Evolutionary conservation across 2,113 vertebrate genomes (phyloP).

Genomic region (Serinus canaria): DNA sequence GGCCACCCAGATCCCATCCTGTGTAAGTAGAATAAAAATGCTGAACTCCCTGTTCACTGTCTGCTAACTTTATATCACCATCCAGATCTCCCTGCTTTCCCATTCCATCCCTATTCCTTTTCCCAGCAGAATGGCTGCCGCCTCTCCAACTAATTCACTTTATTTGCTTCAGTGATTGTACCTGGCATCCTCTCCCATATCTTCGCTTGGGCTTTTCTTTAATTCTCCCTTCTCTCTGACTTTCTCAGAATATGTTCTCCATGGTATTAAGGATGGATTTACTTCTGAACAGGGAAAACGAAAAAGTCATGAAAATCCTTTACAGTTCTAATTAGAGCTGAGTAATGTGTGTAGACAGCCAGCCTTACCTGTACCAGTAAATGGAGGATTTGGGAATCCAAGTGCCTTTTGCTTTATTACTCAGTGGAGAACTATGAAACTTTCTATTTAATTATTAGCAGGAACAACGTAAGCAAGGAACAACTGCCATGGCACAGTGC

Average conservation of each 20-base stretch:
- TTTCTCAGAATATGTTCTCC: neutral
- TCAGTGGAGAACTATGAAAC: neutral
- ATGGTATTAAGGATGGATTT: conserved; percentile 35
- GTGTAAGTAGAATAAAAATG: neutral
- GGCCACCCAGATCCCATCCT: neutral
- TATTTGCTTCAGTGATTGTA: conserved; percentile 47
- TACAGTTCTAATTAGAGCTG: conserved; percentile 25
- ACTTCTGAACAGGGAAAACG: conserved; percentile 26
- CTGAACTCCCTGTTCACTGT: neutral
- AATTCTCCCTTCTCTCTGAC: conserved; percentile 6
- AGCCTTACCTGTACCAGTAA: neutral
- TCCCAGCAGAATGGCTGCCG: conserved; percentile 36
- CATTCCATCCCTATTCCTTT: neutral
- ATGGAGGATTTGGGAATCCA: neutral
- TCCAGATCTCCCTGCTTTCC: neutral
- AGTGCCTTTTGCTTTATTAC: neutral
- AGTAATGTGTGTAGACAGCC: conserved; percentile 5
- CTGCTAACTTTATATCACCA: neutral
- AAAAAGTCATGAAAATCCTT: conserved; percentile 20
- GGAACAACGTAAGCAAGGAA: neutral
- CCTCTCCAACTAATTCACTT: conserved; percentile 43
- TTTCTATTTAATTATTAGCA: conserved; percentile 4
- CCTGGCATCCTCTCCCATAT: neutral
- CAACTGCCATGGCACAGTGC: neutral
- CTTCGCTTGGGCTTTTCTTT: neutral